Base-by-base conservation (phyloP, 2,797 vertebrate genomes). In the Simalia tracyae region DNA sequence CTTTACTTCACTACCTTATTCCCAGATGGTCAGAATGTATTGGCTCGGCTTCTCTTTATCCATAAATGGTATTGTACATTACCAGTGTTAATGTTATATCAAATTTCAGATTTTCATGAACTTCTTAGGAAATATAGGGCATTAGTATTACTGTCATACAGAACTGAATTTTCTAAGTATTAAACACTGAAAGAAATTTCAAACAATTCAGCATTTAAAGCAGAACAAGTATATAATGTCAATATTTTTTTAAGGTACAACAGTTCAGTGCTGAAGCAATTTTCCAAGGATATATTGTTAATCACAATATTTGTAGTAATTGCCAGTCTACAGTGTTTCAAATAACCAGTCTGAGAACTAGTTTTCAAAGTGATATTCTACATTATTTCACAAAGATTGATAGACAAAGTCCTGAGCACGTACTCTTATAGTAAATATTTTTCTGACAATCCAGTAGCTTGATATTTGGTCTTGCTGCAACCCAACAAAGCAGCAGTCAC, bases 81-180 rank as follows among this genome's bases (percentile, higher is more conserved):
- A 54, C 50, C 50, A 54, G 1, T 36, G 50, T 54, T 54, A 93
- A 94, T 91, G 92, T 92, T 91, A 88, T 0, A 88, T 5, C 42
- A 92, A 26, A 90, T 88, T 90, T 57, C 91, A 96, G 95, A 95
- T 94, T 89, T 84, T 61, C 81, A 88, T 28, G 28, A 64, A 95
- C 94, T 96, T 66, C n/a, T 85, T 4, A 59, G 86, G 81, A 90
- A 88, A 26, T 89, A 87, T 11, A 7, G 15, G 87, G 72, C 85
- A 90, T 92, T 76, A 95, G 89, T 85, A 93, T 91, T 93, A 85
- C 87, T 94, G 90, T 95, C 92, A 94, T 92, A 0, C 2, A 94
- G 66, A 94, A 94, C 84, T 94, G 63, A 63, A 93, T 94, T 96
- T 95, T 93, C 89, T 93, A n/a, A 92, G 72, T 93, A 88, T 85